A percentile compares a stretch with the other conserved stretches of the same genome.
phyloP scores from a whole-genome alignment of 2,113 vertebrate species.

The Craseonycteris thonglongyai region DNA sequence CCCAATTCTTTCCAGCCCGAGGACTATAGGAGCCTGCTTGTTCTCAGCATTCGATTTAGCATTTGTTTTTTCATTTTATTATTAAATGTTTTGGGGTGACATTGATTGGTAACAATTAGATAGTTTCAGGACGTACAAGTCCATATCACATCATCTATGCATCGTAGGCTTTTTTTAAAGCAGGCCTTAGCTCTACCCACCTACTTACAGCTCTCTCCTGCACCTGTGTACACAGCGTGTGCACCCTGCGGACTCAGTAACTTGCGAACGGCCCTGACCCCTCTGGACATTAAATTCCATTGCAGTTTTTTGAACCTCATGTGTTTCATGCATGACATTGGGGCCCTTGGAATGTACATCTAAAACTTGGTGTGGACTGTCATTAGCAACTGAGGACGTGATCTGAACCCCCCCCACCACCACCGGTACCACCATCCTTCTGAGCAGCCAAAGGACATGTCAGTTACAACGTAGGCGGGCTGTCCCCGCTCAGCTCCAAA shows the following conservation, averaged over 20 bases:
- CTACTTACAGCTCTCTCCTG: neutral
- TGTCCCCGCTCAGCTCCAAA: slow-evolving; percentile 28
- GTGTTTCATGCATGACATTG: slow-evolving; percentile 80
- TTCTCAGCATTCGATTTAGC: slow-evolving; percentile 31
- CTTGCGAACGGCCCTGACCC: slow-evolving; percentile 35
- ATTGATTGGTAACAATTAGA: no score
- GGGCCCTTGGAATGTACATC: slow-evolving; percentile 54
- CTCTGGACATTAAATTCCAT: slow-evolving; percentile 65
- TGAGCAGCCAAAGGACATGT: neutral
- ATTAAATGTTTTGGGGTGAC: no score
- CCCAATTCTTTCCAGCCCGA: neutral
- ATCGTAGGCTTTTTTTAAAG: slow-evolving; percentile 21
- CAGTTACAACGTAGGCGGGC: slow-evolving; percentile 34
- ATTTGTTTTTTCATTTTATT: neutral
- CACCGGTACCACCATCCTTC: no score
- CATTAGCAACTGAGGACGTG: slow-evolving; percentile 53
- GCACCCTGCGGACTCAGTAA: neutral
- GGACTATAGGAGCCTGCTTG: slow-evolving; percentile 1
- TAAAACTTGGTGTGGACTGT: slow-evolving; percentile 77
- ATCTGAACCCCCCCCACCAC: neutral
- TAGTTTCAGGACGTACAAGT: no score
- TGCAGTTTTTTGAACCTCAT: slow-evolving; percentile 71
- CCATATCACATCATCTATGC: no score
- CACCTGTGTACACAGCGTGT: neutral
- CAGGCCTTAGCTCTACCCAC: neutral